Evolutionary conservation across 1,140 invertebrate species (phyloP).

Genomic region (Steinernema khuongi): DNA sequence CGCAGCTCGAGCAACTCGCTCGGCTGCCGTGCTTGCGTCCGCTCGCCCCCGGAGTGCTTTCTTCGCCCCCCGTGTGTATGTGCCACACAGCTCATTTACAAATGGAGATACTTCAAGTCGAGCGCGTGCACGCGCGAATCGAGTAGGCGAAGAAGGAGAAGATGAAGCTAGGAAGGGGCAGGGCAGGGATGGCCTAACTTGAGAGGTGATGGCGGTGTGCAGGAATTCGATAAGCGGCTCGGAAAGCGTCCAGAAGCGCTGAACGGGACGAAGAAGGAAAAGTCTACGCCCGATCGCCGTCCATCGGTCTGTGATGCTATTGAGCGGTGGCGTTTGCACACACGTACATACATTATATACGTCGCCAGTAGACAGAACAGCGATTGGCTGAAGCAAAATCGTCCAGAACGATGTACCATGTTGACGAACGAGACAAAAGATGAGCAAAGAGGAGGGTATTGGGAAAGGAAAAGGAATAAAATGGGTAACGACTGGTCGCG

Average conservation of each 20-base stretch:
- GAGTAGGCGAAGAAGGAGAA: not conserved
- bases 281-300: not conserved
- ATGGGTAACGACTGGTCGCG: conserved; percentile 16
- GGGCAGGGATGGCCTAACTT: not conserved
- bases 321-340: conserved; percentile 14
- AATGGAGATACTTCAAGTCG: conserved; percentile 5
- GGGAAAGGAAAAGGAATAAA: conserved; percentile 3
- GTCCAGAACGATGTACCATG: conserved; percentile 5
- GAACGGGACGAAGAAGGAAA: not conserved
- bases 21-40: not conserved
- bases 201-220: not conserved
- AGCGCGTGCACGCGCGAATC: not conserved
- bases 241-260: not conserved
- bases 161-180: no score
- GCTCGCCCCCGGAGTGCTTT: not conserved
- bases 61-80: not conserved
- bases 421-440: not conserved
- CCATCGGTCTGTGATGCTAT: not conserved
- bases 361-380: conserved; percentile 10
- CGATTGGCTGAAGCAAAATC: conserved; percentile 5
- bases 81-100: not conserved
- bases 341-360: conserved; percentile 15
- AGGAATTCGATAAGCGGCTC: conserved; percentile 4
- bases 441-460: not conserved
- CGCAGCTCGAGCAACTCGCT: no score